These are phyloP conservation scores for Cebus imitator DNA, from an alignment of 2,113 vertebrate genomes.

Conservation along the genomic window DNA sequence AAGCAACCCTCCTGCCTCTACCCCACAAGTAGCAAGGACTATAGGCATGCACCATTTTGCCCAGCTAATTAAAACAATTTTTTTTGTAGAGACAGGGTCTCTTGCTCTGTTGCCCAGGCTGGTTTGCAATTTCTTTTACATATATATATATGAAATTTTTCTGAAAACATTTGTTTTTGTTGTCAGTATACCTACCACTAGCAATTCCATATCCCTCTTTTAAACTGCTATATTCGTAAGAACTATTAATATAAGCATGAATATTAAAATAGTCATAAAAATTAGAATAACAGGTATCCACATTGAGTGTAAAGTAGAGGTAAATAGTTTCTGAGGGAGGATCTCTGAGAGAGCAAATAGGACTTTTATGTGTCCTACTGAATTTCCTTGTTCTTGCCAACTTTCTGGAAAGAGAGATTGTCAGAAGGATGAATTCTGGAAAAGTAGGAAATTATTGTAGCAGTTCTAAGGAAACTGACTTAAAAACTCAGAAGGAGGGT, in stretches of 20 bases:
- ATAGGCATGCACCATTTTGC: not conserved
- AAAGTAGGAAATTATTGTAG: not conserved
- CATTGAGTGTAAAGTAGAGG: not conserved
- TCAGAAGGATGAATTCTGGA: constrained; percentile 31
- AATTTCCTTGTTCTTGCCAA: not conserved
- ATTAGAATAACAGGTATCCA: not conserved
- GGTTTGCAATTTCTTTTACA: not conserved
- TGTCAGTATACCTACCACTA: not conserved
- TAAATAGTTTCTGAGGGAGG: not conserved
- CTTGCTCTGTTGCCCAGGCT: not conserved
- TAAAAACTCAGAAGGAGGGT: not conserved
- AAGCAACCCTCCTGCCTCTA: not conserved
- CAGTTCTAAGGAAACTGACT: not conserved
- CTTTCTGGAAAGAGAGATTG: not conserved
- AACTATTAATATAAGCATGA: too few relatives aligned
- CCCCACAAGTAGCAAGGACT: not conserved
- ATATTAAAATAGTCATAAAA: not conserved
- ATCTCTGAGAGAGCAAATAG: not conserved
- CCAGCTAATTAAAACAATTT: not conserved
- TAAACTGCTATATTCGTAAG: not conserved
- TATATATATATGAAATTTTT: not conserved
- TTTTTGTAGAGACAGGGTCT: not conserved
- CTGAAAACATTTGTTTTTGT: not conserved
- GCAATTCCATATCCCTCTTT: not conserved
- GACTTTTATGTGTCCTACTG: not conserved